Conservation (phyloP, 2,888 invertebrate species). For the Andricus quercusramuli region DNA sequence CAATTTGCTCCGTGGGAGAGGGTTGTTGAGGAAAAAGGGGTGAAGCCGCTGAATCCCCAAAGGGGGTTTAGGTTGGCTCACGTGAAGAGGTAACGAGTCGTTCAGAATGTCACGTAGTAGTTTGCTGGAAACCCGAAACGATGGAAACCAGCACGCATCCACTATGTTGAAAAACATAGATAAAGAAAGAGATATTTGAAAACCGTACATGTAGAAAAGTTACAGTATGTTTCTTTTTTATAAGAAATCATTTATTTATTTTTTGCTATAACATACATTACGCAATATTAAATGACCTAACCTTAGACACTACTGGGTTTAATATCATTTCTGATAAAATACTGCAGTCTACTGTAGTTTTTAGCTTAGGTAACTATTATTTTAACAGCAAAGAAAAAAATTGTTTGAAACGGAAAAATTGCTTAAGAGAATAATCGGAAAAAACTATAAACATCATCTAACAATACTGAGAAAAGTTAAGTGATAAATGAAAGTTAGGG, state of each 20-base stretch:
- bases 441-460: constrained; percentile 11
- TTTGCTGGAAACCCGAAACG: not conserved
- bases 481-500: constrained; percentile 43
- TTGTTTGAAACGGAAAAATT: not conserved
- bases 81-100: not conserved
- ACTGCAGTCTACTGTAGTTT: not conserved
- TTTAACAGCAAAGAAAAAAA: not conserved
- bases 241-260: too few species aligned
- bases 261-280: too few species aligned
- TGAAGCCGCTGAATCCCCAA: constrained; percentile 30
- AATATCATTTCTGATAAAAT: not conserved
- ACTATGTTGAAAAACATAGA: not conserved
- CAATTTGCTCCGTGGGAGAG: constrained; percentile 47
- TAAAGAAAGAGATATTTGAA: not conserved
- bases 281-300: too few species aligned
- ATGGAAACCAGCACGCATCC: not conserved
- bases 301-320: not conserved
- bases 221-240: not conserved
- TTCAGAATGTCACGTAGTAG: not conserved
- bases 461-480: constrained; percentile 21
- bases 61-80: not conserved
- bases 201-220: not conserved
- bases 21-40: constrained; percentile 45
- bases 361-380: not conserved
- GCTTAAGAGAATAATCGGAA: not conserved